These are phyloP conservation scores for Menidia beryllina DNA, from an alignment of 2,113 vertebrate genomes.

Conservation along the genomic window DNA sequence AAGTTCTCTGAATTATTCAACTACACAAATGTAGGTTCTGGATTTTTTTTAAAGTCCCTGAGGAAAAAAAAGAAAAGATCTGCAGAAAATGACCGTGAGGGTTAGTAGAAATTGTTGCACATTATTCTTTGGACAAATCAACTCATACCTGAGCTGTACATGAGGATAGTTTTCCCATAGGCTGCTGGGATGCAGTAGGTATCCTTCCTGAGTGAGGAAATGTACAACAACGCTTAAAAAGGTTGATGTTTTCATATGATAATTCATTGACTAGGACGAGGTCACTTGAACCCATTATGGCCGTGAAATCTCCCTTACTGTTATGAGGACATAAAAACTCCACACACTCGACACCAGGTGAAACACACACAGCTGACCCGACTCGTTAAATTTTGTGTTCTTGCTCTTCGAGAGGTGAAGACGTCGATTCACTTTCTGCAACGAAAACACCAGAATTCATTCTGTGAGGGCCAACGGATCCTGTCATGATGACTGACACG, in stretches of 20 bases:
- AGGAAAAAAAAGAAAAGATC: no score
- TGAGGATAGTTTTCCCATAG: constrained; percentile 98
- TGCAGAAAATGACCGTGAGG: no score
- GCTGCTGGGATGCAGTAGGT: constrained; percentile 91
- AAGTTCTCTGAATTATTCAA: no score
- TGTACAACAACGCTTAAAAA: not conserved
- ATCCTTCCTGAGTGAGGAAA: constrained; percentile 87
- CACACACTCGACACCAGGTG: constrained; percentile 92
- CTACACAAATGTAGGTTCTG: no score
- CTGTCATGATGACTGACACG: not conserved
- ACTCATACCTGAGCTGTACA: constrained; percentile 88
- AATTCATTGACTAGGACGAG: not conserved
- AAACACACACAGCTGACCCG: constrained; percentile 94
- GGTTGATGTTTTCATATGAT: not conserved
- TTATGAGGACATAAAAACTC: constrained; percentile 91
- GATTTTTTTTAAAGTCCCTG: no score
- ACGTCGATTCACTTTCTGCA: constrained; percentile 95
- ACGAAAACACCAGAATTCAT: constrained; percentile 25
- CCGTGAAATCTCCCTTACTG: constrained; percentile 80
- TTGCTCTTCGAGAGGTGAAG: constrained; percentile 98
- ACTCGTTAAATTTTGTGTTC: constrained; percentile 98
- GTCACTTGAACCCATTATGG: not conserved
- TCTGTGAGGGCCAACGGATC: constrained; percentile 9
- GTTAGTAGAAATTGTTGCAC: not conserved
- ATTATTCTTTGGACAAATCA: constrained; percentile 1